A percentile compares a stretch with the other conserved stretches of the same genome.
These are phyloP conservation scores for Lineus longissimus DNA, from an alignment of 1,140 invertebrate genomes.

Conservation along the genomic window DNA sequence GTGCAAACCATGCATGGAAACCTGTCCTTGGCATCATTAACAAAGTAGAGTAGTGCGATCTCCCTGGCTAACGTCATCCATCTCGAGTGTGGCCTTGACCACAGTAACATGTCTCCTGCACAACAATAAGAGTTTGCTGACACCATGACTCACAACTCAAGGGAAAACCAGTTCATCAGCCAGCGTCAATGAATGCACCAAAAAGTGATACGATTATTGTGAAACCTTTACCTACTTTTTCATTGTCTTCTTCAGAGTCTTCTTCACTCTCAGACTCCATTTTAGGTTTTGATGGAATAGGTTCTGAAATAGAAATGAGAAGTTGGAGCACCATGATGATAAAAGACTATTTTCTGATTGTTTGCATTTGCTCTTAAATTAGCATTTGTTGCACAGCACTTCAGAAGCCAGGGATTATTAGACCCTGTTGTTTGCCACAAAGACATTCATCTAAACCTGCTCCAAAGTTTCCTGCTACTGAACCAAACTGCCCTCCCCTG, in stretches of 20 bases:
- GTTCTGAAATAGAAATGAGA: background rate
- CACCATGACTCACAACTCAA: background rate
- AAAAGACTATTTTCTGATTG: conserved; percentile 6
- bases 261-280: conserved; percentile 5
- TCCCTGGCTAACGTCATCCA: no score
- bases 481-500: no score
- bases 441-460: no score
- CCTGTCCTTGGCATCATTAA: no score
- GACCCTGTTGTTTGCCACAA: no score
- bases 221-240: background rate
- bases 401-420: no score
- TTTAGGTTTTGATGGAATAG: background rate
- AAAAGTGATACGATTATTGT: background rate
- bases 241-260: conserved; percentile 7
- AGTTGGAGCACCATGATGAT: conserved; percentile 3
- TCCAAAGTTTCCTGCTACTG: no score
- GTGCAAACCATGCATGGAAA: no score
- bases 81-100: no score
- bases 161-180: background rate
- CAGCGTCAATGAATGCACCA: background rate
- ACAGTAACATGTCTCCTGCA: background rate
- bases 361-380: background rate
- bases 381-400: background rate
- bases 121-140: background rate
- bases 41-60: no score